A percentile compares a stretch with the other conserved stretches of the same genome.
phyloP scores from a whole-genome alignment of 2,113 vertebrate species.

The Bujurquina vittata region DNA sequence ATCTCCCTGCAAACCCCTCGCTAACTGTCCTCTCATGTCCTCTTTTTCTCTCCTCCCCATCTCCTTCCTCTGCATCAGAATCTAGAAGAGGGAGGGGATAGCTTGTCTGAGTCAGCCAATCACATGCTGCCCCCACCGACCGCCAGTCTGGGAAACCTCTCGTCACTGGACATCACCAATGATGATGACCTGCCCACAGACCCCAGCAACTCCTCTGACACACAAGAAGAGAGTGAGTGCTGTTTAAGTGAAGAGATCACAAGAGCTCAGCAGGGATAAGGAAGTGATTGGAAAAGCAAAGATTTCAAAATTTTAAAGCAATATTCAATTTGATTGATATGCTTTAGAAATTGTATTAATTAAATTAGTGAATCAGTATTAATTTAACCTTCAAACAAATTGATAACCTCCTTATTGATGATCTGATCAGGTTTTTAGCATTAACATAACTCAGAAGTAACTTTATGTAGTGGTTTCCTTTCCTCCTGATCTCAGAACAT shows the following conservation, averaged over 20 bases:
- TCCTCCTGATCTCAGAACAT: background rate
- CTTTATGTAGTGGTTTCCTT: background rate
- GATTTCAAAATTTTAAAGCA: too few relatives aligned
- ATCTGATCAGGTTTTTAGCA: background rate
- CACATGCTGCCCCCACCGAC: constrained; percentile 75
- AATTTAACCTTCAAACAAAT: accelerated
- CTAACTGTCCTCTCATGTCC: constrained; percentile 10
- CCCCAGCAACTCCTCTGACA: constrained; percentile 90
- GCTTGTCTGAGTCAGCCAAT: constrained; percentile 80
- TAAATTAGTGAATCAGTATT: background rate
- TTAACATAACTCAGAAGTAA: accelerated
- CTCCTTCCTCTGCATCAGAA: constrained; percentile 67
- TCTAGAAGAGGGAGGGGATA: constrained; percentile 81
- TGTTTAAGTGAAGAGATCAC: background rate
- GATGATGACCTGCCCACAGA: constrained; percentile 89
- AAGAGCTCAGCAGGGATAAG: background rate
- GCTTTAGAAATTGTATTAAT: background rate
- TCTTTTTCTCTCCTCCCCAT: background rate
- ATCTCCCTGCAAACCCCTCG: constrained; percentile 15
- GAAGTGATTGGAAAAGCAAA: too few relatives aligned
- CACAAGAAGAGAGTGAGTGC: constrained; percentile 87
- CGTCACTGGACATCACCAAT: constrained; percentile 85
- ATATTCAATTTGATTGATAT: background rate
- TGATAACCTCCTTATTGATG: background rate
- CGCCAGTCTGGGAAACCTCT: constrained; percentile 78